Conservation (phyloP, 2,888 invertebrate species). For the Dione juno region DNA sequence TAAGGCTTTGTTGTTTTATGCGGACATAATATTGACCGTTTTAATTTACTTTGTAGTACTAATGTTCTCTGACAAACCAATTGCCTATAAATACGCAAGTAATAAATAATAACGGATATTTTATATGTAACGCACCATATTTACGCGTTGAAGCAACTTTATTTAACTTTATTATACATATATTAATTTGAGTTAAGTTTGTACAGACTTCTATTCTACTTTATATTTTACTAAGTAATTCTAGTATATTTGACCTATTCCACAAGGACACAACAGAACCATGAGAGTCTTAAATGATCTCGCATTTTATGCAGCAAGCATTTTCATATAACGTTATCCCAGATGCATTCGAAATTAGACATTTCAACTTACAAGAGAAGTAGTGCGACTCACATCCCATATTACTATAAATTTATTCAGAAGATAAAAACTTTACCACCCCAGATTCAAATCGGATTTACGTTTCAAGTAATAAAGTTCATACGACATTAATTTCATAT, state of each 20-base stretch:
- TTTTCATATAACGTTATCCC: conserved; percentile 24
- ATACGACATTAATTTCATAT: conserved; percentile 34
- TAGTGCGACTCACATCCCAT: conserved; percentile 9
- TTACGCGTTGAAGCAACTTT: background rate
- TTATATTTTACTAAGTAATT: background rate
- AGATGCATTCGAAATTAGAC: conserved; percentile 22
- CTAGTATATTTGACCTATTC: conserved; percentile 11
- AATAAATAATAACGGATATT: too few species aligned
- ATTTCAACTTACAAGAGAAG: conserved; percentile 8
- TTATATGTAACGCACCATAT: conserved; percentile 5
- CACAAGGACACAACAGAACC: conserved; percentile 12
- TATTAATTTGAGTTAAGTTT: too few species aligned
- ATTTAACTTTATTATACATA: too few species aligned
- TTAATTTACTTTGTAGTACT: conserved; percentile 30
- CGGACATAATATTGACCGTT: conserved; percentile 38
- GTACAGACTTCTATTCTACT: too few species aligned
- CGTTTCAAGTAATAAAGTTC: conserved; percentile 26
- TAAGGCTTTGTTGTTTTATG: conserved; percentile 29
- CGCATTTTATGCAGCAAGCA: conserved; percentile 15
- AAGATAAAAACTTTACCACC: conserved; percentile 21
- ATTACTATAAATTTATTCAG: conserved; percentile 22
- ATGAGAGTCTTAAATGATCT: conserved; percentile 15
- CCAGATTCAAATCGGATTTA: conserved; percentile 18
- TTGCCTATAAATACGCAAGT: conserved; percentile 30
- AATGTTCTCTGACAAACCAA: conserved; percentile 34